Evolutionary conservation across 1,140 invertebrate species (phyloP), one percentile per base, ranked within the genome.

Genomic region (Hyphantria cunea): DNA sequence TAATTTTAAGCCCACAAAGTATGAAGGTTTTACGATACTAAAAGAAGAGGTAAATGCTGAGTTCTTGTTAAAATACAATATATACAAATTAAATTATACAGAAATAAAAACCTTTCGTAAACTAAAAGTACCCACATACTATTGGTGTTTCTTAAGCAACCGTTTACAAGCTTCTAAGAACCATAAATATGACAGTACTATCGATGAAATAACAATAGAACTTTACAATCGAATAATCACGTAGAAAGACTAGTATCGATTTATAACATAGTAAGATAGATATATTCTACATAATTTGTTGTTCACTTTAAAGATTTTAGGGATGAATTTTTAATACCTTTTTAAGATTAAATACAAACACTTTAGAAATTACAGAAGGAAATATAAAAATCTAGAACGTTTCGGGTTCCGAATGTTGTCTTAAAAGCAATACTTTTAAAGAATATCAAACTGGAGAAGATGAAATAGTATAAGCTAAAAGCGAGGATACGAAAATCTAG

Each of bases 181-280:
- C 5, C 17, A 25, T 25, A 25, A 25, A 3, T 1, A 25, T 25
- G 17, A 58, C 31, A 58, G 34, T 49, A 41, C 55, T 39, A 58
- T 49, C 56, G 37, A 60, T 37, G 33, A n/a, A n/a, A 14, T 37
- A 51, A 60, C 51, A 60, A 44, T 60, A 60, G 56, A 51, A 60
- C 25, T 15, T 48, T 17, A 15, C 39, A 34, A 60, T 60, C 39
- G 48, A 60, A 60, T 60, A 60, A 50, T 51, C 39, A 60, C 42
- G 47, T 60, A 51, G 48, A 51, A 60, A 33, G 47, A 33, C 48
- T 50, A 59, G 34, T 60, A 51, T 60, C 39, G 47, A 51, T 60
- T 60, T 50, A 33, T 37, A 59, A 50, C 42, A 51, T 33, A 60
- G 56, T 45, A 51, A 49, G 45, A 59, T 45, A 25, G 48, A 49